Evolutionary conservation across 30 jellyfish, hydroid and myxozoan genomes (phyloP), one percentile per base, ranked within the genome.

Genomic region (Aurelia coerulea): DNA sequence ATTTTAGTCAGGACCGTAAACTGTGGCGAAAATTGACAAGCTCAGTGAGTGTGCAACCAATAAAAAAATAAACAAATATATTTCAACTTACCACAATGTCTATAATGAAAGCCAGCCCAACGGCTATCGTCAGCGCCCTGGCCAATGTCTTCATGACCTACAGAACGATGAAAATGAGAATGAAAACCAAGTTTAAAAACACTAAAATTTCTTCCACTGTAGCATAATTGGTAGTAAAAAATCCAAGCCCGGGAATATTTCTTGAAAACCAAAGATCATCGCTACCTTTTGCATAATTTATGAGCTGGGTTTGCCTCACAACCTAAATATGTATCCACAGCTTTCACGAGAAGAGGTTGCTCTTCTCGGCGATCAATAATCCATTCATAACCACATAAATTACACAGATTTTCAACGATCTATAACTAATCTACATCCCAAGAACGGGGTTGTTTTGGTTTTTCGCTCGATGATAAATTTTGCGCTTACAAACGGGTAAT

Each of bases 111-210:
- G 92, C 85, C 80, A 87, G 91, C 90, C 94, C 98, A 73, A 93
- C 70, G 88, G 98, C 97, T 72, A 93, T 74, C 69, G 89, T 78
- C 18, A 93, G 87, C 62, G 90, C 90, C 97, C 77, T 56, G 73
- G 97, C 80, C 93, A 93, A 77, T 74, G 85, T 70, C 94, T 93
- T 81, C 97, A 93, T 93, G 90, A 73, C 98, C 98, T 92, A 81
- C 23, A 78, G 77, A 37, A 56, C 52, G 53, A 76, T 29, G 31
- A 65, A 35, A 8, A 5, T 16, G 13, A 63, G 52, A 58, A 39
- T 31, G 50, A 59, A 71, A 76, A 42, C 74, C 84, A 73, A 56
- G 41, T 58, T 31, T 13, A 35, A 7, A 46, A 23, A 29, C 10
- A 62, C 53, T 51, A 65, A 31, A 34, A 69, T 62, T 35, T 62